These are phyloP conservation scores for Lacanobia oleracea DNA, from an alignment of 2,888 invertebrate species.

Conservation along the genomic window DNA sequence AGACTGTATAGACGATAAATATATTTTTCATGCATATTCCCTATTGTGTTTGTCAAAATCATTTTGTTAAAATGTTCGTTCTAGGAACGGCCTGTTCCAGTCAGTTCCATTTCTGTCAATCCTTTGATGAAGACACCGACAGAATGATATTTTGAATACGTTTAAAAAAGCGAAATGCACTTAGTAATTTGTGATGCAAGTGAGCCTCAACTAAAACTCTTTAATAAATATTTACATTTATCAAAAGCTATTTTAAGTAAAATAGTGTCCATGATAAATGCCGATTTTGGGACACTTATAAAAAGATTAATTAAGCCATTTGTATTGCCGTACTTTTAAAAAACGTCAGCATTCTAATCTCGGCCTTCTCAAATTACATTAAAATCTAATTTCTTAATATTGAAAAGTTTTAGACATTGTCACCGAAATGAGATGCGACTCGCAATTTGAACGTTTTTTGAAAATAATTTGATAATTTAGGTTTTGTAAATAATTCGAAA, in stretches of 20 bases:
- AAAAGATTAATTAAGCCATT: background rate
- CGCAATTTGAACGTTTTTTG: background rate
- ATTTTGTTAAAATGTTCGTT: no score
- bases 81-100: background rate
- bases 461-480: background rate
- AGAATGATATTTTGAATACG: background rate
- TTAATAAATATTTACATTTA: slow-evolving; percentile 48
- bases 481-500: no score
- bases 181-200: background rate
- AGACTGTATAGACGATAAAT: no score
- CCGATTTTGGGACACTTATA: background rate
- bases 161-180: background rate
- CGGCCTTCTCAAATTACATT: background rate
- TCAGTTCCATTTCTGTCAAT: background rate
- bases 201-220: slow-evolving; percentile 16
- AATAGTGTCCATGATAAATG: slow-evolving; percentile 20
- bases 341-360: background rate
- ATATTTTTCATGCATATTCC: no score
- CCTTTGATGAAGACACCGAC: background rate
- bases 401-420: background rate
- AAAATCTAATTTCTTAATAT: background rate
- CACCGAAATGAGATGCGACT: background rate
- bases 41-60: no score
- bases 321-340: background rate
- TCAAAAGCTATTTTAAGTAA: slow-evolving; percentile 27